These are phyloP conservation scores for Coranthus polyacanthus DNA, from an alignment of 2,797 vertebrate genomes.

Conservation along the genomic window DNA sequence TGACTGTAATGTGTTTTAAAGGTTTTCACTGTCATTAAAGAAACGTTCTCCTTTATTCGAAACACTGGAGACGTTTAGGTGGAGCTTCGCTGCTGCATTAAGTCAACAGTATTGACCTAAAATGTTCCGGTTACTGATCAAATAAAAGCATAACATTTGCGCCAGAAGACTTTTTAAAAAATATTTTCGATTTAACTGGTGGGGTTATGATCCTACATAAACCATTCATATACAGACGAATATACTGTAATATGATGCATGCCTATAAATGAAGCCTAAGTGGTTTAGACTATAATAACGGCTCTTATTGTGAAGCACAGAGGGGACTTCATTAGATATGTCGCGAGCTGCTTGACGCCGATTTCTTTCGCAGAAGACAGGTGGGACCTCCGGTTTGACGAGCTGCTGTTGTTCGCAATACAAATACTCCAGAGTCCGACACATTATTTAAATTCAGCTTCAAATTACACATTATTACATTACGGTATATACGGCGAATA, in stretches of 20 bases:
- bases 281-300: too few species aligned
- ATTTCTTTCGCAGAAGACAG: conserved; percentile 41
- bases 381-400: conserved; percentile 70
- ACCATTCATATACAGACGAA: too few species aligned
- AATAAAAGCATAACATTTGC: conserved; percentile 41
- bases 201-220: too few species aligned
- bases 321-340: conserved; percentile 26
- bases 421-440: conserved; percentile 27
- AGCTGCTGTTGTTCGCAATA: conserved; percentile 55
- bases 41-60: conserved; percentile 49
- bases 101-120: accelerated
- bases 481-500: accelerated
- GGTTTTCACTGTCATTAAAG: conserved; percentile 26
- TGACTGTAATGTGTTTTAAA: too few species aligned
- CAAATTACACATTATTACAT: background rate
- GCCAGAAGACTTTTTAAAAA: too few species aligned
- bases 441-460: background rate
- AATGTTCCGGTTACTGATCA: background rate
- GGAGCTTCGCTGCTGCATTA: conserved; percentile 12
- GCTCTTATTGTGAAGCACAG: conserved; percentile 29
- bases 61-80: conserved; percentile 25
- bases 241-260: too few species aligned
- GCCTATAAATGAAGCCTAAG: background rate
- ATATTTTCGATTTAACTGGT: too few species aligned
- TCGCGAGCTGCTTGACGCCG: background rate